Percentiles rank a stretch among this genome's conserved stretches.
These are phyloP conservation scores for Oreocharis arfaki DNA, from an alignment of 2,113 vertebrate species.

Conservation along the genomic window DNA sequence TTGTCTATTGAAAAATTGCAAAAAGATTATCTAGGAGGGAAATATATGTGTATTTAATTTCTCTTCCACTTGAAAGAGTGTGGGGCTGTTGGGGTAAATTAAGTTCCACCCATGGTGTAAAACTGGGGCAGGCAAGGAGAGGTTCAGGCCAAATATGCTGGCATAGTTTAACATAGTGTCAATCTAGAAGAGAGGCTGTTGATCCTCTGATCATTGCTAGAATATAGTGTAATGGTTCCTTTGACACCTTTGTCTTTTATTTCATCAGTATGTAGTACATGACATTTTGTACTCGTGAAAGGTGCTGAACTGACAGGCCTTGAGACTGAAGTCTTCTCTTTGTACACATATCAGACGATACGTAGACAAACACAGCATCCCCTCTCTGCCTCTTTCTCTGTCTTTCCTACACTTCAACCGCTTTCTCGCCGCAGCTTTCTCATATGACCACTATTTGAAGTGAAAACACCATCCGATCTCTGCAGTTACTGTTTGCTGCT, in stretches of 20 bases:
- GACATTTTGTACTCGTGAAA: slow-evolving; percentile 62
- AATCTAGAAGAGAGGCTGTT: slow-evolving; percentile 47
- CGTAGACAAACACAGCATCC: slow-evolving; percentile 32
- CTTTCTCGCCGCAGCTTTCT: background rate
- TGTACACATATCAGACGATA: slow-evolving; percentile 50
- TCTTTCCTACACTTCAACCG: background rate
- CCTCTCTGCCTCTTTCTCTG: slow-evolving; percentile 10
- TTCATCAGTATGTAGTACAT: slow-evolving; percentile 62
- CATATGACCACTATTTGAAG: slow-evolving; percentile 5
- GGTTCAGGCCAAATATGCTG: background rate
- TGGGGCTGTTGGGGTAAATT: background rate
- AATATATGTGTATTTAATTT: background rate
- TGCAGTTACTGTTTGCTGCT: background rate
- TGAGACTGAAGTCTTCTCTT: slow-evolving; percentile 59
- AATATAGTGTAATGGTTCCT: slow-evolving; percentile 59
- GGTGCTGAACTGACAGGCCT: slow-evolving; percentile 67
- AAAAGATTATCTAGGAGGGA: background rate
- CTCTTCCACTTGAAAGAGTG: background rate
- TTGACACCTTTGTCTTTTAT: slow-evolving; percentile 69
- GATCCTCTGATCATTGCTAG: slow-evolving; percentile 56
- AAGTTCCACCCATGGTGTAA: background rate
- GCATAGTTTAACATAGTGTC: slow-evolving; percentile 45
- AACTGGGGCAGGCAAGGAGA: background rate
- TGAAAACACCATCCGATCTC: background rate
- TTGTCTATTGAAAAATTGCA: background rate